Percentiles rank a stretch among this genome's conserved stretches.
Evolutionary conservation across 1,140 invertebrate species (phyloP).

Genomic region (Drosophila rufa): DNA sequence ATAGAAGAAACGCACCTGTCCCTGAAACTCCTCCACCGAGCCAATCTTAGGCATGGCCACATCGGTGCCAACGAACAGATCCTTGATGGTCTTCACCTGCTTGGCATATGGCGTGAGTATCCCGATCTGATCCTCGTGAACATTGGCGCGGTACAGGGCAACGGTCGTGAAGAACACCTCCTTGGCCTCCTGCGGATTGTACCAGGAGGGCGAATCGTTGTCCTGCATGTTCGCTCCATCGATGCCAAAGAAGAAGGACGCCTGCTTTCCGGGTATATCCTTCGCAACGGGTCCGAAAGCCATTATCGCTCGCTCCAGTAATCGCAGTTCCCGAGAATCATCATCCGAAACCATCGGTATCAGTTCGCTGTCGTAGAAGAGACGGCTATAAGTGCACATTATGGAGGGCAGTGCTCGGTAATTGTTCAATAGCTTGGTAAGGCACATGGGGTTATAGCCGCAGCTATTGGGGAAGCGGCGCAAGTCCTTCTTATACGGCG

Average conservation of each 20-base stretch:
- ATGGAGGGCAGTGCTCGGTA: conserved; percentile 93
- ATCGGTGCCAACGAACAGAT: conserved; percentile 86
- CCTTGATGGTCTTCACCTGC: conserved; percentile 88
- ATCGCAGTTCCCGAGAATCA: conserved; percentile 52
- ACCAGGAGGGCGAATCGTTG: conserved; percentile 94
- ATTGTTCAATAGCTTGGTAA: conserved; percentile 91
- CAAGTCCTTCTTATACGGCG: conserved; percentile 89
- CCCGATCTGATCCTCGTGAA: conserved; percentile 91
- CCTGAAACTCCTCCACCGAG: conserved; percentile 98
- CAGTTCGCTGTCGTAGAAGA: conserved; percentile 90
- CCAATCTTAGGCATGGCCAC: conserved; percentile 93
- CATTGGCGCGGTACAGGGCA: conserved; percentile 88
- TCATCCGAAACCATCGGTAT: conserved; percentile 74
- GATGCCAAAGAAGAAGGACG: conserved; percentile 94
- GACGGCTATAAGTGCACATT: conserved; percentile 89
- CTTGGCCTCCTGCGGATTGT: conserved; percentile 93
- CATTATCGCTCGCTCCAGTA: conserved; percentile 36
- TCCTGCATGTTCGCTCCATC: conserved; percentile 91
- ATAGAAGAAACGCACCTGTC: conserved; percentile 82
- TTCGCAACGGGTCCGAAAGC: conserved; percentile 10
- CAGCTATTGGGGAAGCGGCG: conserved; percentile 81
- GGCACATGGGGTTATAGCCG: conserved; percentile 88
- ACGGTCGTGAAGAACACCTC: conserved; percentile 87
- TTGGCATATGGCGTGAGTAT: conserved; percentile 97
- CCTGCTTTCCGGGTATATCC: conserved; percentile 86